Evolutionary conservation across 2,113 vertebrate genomes (phyloP).

Genomic region (Aegithalos caudatus): DNA sequence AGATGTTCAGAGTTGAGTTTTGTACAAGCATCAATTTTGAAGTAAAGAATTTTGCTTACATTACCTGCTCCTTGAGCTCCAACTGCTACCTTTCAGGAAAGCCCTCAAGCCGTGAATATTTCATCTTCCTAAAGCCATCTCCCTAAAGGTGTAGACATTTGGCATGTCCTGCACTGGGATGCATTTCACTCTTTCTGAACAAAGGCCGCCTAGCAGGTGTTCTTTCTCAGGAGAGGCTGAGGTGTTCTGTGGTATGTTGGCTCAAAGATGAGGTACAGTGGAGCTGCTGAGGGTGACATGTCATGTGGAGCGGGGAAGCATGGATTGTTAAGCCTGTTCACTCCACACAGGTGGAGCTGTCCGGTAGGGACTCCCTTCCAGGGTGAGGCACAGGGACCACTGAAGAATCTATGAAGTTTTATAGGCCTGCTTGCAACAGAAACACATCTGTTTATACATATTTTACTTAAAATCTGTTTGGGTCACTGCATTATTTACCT

Average conservation of each 20-base stretch:
- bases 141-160: neutral
- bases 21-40: neutral
- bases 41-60: neutral
- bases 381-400: neutral
- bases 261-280: neutral
- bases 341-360: neutral
- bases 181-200: neutral
- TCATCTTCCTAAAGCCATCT: neutral
- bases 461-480: neutral
- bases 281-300: neutral
- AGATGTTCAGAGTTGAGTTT: neutral
- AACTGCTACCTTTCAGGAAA: neutral
- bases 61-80: neutral
- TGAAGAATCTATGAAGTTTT: neutral
- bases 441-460: neutral
- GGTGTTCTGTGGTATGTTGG: neutral
- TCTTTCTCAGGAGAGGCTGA: neutral
- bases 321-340: neutral
- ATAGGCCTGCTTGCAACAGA: neutral
- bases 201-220: neutral
- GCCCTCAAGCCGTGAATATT: neutral
- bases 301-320: neutral
- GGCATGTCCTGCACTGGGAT: neutral
- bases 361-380: neutral
- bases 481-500: neutral